These are phyloP conservation scores for Echinometra lucunter DNA, from an alignment of 53 echinoderm and acorn worm species.

Conservation along the genomic window DNA sequence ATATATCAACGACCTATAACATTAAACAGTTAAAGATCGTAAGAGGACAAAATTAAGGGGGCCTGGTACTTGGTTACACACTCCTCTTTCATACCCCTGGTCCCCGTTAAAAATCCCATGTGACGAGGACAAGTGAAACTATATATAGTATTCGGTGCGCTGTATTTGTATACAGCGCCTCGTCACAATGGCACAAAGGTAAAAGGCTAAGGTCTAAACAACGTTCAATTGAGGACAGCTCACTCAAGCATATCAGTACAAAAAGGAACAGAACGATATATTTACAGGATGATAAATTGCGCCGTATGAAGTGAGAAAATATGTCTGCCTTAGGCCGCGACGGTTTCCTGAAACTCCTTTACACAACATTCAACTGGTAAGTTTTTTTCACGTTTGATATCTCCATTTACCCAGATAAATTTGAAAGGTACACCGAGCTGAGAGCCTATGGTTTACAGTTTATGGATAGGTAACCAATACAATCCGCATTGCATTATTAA, in stretches of 20 bases:
- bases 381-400: neutral
- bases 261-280: neutral
- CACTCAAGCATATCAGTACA: neutral
- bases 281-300: neutral
- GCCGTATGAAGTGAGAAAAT: neutral
- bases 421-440: no score
- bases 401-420: no score
- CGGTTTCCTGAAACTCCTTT: neutral
- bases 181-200: neutral
- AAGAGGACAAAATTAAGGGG: neutral
- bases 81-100: neutral
- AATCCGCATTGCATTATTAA: neutral
- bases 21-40: neutral
- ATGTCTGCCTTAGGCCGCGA: neutral
- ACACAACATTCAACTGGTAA: neutral
- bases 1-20: neutral
- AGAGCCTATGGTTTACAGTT: neutral
- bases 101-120: neutral
- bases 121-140: neutral
- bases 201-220: neutral
- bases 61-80: neutral
- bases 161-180: slow-evolving; percentile 1
- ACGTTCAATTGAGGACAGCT: neutral
- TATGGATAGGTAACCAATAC: neutral
- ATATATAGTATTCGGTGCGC: neutral